phyloP scores from a whole-genome alignment of 2,113 vertebrate species.

The Erpornis zantholeuca region DNA sequence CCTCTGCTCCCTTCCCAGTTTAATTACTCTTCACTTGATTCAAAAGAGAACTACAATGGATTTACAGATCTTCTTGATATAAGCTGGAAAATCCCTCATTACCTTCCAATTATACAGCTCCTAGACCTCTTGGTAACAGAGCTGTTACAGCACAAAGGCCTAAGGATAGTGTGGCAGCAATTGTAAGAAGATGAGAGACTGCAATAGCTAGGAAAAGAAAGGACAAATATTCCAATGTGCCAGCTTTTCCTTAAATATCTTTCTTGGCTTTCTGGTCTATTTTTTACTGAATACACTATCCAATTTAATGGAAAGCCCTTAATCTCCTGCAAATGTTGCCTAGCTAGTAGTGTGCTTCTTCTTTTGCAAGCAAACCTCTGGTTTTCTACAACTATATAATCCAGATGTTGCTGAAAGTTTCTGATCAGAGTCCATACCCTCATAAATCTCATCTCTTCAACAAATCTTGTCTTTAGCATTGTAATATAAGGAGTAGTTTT shows the following conservation, averaged over 20 bases:
- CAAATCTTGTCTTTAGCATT: neutral
- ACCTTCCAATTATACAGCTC: neutral
- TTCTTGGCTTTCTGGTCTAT: neutral
- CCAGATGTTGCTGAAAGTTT: neutral
- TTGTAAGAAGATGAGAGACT: neutral
- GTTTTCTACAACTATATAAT: neutral
- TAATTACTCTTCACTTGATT: neutral
- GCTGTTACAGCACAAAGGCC: neutral
- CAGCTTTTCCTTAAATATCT: neutral
- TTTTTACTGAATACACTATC: neutral
- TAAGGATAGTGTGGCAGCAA: rapidly evolving
- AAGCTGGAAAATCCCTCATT: neutral
- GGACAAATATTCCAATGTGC: neutral
- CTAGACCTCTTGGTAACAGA: neutral
- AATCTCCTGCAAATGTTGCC: rapidly evolving
- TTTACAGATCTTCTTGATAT: neutral
- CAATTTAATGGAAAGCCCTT: neutral
- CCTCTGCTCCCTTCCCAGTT: neutral
- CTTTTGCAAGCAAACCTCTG: neutral
- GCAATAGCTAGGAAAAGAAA: neutral
- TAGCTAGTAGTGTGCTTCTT: neutral
- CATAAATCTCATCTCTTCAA: neutral
- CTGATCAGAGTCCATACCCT: neutral
- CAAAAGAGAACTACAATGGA: neutral
- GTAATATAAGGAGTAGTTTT: neutral